These are phyloP conservation scores for Pampus argenteus DNA, from an alignment of 2,797 vertebrate species.

Conservation along the genomic window DNA sequence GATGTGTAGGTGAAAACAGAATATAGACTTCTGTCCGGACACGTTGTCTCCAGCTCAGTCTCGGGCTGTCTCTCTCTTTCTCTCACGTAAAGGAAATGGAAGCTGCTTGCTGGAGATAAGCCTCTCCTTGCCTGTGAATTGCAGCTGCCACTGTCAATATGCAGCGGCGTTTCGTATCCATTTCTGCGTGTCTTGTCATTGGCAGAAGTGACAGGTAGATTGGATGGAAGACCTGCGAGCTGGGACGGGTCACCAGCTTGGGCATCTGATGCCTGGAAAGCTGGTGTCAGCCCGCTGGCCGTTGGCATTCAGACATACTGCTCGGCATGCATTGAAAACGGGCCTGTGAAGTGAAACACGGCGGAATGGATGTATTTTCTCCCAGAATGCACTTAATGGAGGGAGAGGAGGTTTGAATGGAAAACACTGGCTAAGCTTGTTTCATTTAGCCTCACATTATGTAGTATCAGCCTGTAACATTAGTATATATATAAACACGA, in stretches of 20 bases:
- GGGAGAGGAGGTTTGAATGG: constrained; percentile 9
- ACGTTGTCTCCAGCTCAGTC: constrained; percentile 53
- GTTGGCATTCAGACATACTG: constrained; percentile 54
- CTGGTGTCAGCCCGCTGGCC: constrained; percentile 56
- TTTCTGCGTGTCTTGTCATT: constrained; percentile 71
- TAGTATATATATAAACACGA: not conserved
- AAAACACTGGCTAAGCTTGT: constrained; percentile 15
- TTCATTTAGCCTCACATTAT: constrained; percentile 1
- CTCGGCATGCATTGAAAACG: constrained; percentile 52
- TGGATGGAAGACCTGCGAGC: constrained; percentile 72
- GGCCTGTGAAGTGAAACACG: constrained; percentile 59
- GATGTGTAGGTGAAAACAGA: constrained; percentile 58
- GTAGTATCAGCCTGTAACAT: not conserved
- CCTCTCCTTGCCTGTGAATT: constrained; percentile 71
- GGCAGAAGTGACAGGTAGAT: constrained; percentile 81
- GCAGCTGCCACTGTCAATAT: constrained; percentile 77
- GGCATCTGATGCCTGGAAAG: constrained; percentile 61
- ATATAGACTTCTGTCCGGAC: constrained; percentile 71
- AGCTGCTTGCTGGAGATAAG: constrained; percentile 82
- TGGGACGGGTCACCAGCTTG: constrained; percentile 74
- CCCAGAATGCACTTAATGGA: constrained; percentile 37
- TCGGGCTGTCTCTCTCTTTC: constrained; percentile 61
- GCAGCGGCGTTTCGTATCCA: constrained; percentile 65
- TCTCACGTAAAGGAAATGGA: constrained; percentile 72
- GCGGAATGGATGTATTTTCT: constrained; percentile 43